Percentiles rank a stretch among this genome's conserved stretches.
Evolutionary conservation across 2,888 invertebrate genomes (phyloP).

Genomic region (Polydrusus pterygomalis): DNA sequence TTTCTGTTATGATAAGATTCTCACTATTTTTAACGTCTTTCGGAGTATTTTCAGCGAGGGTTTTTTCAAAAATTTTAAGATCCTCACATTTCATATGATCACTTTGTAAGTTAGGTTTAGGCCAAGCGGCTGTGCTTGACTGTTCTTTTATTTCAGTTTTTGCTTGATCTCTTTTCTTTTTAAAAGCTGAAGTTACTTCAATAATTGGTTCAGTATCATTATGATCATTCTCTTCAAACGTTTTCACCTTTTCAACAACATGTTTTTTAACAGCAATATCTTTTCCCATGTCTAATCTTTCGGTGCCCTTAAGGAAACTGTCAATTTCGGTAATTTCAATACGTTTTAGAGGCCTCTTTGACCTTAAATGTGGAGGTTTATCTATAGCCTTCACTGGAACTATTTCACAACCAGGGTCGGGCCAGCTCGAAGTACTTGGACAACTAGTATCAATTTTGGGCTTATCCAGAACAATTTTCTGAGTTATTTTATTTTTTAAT

Average conservation of each 20-base stretch:
- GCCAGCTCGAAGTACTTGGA: constrained; percentile 61
- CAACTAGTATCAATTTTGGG: constrained; percentile 57
- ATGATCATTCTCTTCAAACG: constrained; percentile 13
- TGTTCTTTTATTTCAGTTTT: constrained; percentile 47
- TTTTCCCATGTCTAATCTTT: neutral
- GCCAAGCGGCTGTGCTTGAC: constrained; percentile 53
- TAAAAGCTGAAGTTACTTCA: constrained; percentile 51
- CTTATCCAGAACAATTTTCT: constrained; percentile 62
- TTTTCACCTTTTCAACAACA: constrained; percentile 54
- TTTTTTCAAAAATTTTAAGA: constrained; percentile 62
- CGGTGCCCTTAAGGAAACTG: constrained; percentile 20
- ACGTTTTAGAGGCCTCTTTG: constrained; percentile 77
- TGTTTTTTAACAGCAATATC: constrained; percentile 55
- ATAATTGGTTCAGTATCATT: constrained; percentile 17
- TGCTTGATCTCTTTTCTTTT: constrained; percentile 48
- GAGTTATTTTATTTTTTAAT: constrained; percentile 16
- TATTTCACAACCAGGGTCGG: constrained; percentile 65
- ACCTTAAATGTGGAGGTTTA: constrained; percentile 79
- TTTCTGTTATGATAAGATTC: constrained; percentile 48
- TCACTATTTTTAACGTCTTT: constrained; percentile 53
- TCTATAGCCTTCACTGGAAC: constrained; percentile 73
- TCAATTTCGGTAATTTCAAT: constrained; percentile 67
- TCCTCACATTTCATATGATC: constrained; percentile 60
- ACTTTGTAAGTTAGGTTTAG: constrained; percentile 44
- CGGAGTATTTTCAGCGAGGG: constrained; percentile 25